These are phyloP conservation scores for Schizopygopsis pylzovi DNA, from an alignment of 2,797 vertebrate genomes.

Conservation along the genomic window DNA sequence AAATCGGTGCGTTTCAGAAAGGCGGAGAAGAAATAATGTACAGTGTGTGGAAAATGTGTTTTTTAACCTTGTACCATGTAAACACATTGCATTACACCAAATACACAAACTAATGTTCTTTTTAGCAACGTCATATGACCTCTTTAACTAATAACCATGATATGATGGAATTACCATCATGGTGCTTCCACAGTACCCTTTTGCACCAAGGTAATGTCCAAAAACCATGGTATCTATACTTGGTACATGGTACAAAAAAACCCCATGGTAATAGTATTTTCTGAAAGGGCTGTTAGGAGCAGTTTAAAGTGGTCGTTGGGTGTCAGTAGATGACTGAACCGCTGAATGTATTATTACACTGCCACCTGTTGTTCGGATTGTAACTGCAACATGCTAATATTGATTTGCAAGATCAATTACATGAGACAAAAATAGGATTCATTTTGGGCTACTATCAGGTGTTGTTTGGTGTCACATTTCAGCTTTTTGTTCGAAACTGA, in stretches of 20 bases:
- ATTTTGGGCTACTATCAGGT: neutral
- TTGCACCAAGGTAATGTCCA: neutral
- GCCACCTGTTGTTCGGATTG: constrained; percentile 48
- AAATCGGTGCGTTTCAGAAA: too few relatives aligned
- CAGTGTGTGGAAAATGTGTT: too few relatives aligned
- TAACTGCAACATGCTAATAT: neutral
- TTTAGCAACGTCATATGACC: too few relatives aligned
- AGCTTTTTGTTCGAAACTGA: neutral
- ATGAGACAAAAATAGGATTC: neutral
- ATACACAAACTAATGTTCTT: too few relatives aligned
- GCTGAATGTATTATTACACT: neutral
- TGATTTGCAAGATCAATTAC: neutral
- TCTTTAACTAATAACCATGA: too few relatives aligned
- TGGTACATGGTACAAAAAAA: neutral
- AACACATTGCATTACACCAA: too few relatives aligned
- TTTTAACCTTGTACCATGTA: too few relatives aligned
- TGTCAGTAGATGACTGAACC: neutral
- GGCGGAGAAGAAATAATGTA: too few relatives aligned
- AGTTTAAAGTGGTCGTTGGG: neutral
- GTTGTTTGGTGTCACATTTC: too few relatives aligned
- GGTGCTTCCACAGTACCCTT: neutral
- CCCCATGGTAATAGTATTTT: neutral
- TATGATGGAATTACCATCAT: neutral
- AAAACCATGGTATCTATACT: neutral
- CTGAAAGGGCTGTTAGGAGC: neutral